These are phyloP conservation scores for Chaetodon trifascialis DNA, from an alignment of 2,113 vertebrate species.

Conservation along the genomic window DNA sequence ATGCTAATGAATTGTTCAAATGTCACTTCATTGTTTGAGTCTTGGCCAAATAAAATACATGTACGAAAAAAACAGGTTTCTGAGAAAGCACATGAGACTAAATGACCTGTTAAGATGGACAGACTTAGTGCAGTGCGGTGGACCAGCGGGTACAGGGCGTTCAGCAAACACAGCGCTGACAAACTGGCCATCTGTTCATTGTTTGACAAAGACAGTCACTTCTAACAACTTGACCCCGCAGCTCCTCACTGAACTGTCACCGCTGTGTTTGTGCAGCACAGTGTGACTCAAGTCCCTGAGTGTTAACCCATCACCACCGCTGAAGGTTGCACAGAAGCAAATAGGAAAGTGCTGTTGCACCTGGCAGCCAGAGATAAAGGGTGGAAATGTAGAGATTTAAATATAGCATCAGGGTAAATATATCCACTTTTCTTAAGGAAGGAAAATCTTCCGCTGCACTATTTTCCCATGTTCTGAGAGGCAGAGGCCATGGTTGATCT, in stretches of 20 bases:
- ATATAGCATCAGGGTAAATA: constrained; percentile 14
- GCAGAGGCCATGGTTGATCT: constrained; percentile 23
- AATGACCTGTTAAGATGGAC: constrained; percentile 41
- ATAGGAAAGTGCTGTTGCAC: constrained; percentile 11
- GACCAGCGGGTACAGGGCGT: constrained; percentile 25
- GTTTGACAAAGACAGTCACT: constrained; percentile 67
- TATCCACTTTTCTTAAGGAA: constrained; percentile 21
- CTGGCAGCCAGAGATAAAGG: constrained; percentile 5
- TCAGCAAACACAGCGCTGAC: constrained; percentile 68
- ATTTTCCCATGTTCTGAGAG: constrained; percentile 19
- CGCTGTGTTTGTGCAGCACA: constrained; percentile 70
- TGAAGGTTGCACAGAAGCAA: neutral
- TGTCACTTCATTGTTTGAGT: neutral
- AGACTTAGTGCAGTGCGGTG: neutral
- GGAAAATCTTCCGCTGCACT: constrained; percentile 1
- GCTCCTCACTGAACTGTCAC: constrained; percentile 45
- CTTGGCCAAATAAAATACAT: neutral
- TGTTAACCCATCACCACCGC: constrained; percentile 1
- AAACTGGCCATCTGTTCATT: constrained; percentile 77
- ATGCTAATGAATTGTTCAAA: neutral
- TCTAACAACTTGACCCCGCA: constrained; percentile 44
- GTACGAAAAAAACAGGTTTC: neutral
- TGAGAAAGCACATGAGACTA: constrained; percentile 5
- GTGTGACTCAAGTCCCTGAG: constrained; percentile 25
- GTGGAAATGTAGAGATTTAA: neutral